Base-by-base conservation (phyloP, 2,888 invertebrate species). In the Plebejus argus region DNA sequence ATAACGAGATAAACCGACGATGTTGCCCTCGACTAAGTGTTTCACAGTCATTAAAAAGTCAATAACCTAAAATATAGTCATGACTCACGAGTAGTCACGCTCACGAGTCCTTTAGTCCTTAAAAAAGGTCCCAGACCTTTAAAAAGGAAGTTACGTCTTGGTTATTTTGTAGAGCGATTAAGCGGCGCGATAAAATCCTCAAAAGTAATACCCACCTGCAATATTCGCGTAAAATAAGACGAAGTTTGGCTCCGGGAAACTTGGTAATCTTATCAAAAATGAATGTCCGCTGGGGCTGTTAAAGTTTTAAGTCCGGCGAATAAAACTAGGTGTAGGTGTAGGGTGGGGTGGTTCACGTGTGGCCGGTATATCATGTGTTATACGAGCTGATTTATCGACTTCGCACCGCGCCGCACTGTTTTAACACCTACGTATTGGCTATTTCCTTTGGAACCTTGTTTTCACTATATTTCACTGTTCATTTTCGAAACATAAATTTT, bases 351-450 rank as follows among this genome's bases (percentile, higher is more conserved):
- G 82, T 82, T 83, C 85, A 84, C 83, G 85, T 83, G 76, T 74
- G 45, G 77, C 74, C 78, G 20, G 77, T 78, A 78, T 53, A 77
- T 79, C 79, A 78, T 56, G 72, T 53, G 61, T 70, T 56, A 77
- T 76, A 76, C 76, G 76, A 74, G 74, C 77, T 79, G 76, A 79
- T 78, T 78, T 79, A 79, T 79, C n/a, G 77, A 56, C 71, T 76
- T 35, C 70, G 76, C 77, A 79, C 58, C 76, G 76, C 78, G 82
- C 79, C 82, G 82, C 80, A 81, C 66, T 81, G 84, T 84, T 83
- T 84, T 83, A 85, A 84, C 82, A 84, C 84, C 81, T 82, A 78
- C 77, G 70, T 49, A 77, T 76, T 76, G 49, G 70, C 70, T 76
- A 70, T 70, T 70, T 70, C 70, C 53, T 70, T 70, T 70, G 33